These are phyloP conservation scores for Malurus elegans DNA, from an alignment of 2,113 vertebrate species.

Conservation along the genomic window DNA sequence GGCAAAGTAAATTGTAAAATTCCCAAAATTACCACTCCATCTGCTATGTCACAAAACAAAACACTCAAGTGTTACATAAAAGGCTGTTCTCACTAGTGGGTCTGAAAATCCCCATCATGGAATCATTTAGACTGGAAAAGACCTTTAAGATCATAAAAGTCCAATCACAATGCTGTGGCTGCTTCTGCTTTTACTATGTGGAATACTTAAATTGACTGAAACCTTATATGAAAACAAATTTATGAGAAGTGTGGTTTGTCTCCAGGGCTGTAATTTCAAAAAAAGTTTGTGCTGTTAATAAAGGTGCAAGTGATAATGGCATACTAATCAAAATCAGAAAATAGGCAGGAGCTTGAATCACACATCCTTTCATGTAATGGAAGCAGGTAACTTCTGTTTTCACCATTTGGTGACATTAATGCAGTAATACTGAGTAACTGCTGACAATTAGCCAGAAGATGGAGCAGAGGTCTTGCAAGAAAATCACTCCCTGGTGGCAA, in stretches of 20 bases:
- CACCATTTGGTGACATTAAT: slow-evolving; percentile 68
- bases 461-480: slow-evolving; percentile 78
- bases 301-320: neutral
- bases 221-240: neutral
- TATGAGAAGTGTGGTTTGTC: neutral
- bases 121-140: neutral
- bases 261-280: neutral
- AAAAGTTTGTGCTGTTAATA: neutral
- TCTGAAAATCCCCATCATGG: neutral
- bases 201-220: neutral
- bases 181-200: neutral
- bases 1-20: neutral
- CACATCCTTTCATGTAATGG: neutral
- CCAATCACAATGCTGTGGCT: neutral
- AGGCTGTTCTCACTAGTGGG: neutral
- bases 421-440: slow-evolving; percentile 69
- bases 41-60: neutral
- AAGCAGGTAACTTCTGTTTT: slow-evolving; percentile 40
- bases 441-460: slow-evolving; percentile 80
- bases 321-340: slow-evolving; percentile 13
- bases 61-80: neutral
- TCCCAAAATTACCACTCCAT: neutral
- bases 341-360: neutral
- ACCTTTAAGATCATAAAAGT: neutral
- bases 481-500: slow-evolving; percentile 78